A percentile compares a stretch with the other conserved stretches of the same genome.
phyloP scores from a whole-genome alignment of 2,113 vertebrate species.

The Hypanus sabinus region DNA sequence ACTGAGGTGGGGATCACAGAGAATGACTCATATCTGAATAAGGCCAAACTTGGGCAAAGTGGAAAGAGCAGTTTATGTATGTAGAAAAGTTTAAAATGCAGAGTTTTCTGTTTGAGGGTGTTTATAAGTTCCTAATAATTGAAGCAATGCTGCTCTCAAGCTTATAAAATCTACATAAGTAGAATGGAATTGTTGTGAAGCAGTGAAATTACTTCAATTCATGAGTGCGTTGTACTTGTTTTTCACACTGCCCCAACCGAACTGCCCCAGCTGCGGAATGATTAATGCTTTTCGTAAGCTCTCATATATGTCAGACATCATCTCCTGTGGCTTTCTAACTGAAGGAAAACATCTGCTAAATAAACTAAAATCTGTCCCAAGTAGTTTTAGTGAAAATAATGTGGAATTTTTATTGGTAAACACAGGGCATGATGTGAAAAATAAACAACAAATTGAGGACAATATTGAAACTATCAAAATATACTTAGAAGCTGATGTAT shows the following conservation, averaged over 20 bases:
- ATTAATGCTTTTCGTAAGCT: conserved; percentile 34
- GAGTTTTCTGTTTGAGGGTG: neutral
- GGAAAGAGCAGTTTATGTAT: neutral
- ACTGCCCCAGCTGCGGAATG: conserved; percentile 29
- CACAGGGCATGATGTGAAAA: neutral
- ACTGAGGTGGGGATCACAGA: conserved; percentile 34
- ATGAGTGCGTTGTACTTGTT: conserved; percentile 25
- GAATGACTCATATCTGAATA: conserved; percentile 33
- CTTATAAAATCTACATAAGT: neutral
- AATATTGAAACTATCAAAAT: neutral
- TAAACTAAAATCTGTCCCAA: conserved; percentile 20
- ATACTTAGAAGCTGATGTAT: neutral
- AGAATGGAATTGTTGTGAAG: neutral
- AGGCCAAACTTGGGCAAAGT: neutral
- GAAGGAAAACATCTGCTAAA: conserved; percentile 33
- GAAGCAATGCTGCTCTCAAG: neutral
- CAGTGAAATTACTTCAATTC: neutral
- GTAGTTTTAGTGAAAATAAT: conserved; percentile 23
- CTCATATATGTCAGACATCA: conserved; percentile 35
- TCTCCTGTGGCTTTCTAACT: conserved; percentile 36
- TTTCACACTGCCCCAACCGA: conserved; percentile 28
- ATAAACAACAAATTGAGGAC: neutral
- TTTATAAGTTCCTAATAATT: neutral
- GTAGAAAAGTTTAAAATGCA: neutral
- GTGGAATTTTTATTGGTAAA: conserved; percentile 29